A percentile compares a stretch with the other conserved stretches of the same genome.
Conservation (phyloP, 2,888 invertebrate genomes). For the Synanthedon vespiformis region DNA sequence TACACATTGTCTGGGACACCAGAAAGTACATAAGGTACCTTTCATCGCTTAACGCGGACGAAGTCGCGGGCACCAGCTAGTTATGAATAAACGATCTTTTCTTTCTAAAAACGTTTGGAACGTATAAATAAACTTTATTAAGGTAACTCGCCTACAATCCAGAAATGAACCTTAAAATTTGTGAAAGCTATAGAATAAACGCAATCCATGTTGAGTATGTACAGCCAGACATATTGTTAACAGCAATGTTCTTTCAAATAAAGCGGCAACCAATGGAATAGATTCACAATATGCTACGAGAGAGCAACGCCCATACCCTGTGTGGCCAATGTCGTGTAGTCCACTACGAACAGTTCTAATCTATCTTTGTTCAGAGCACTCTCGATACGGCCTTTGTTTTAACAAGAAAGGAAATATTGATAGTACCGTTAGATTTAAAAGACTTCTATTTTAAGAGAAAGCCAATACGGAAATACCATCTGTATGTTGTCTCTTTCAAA, state of each 20-base stretch:
- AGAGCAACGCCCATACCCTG: constrained; percentile 9
- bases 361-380: constrained; percentile 53
- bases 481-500: constrained; percentile 62
- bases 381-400: constrained; percentile 49
- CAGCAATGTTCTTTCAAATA: background rate
- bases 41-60: too few relatives aligned
- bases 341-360: constrained; percentile 35
- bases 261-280: constrained; percentile 21
- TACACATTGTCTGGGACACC: too few relatives aligned
- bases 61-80: too few relatives aligned
- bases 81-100: too few relatives aligned
- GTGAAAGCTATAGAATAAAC: too few relatives aligned
- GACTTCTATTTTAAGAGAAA: constrained; percentile 66
- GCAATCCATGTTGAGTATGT: too few relatives aligned
- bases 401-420: constrained; percentile 60
- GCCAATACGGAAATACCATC: constrained; percentile 61
- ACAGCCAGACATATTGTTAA: too few relatives aligned
- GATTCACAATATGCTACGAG: constrained; percentile 24
- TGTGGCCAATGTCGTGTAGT: constrained; percentile 28
- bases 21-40: too few relatives aligned
- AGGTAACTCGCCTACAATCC: too few relatives aligned
- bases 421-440: constrained; percentile 61
- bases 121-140: too few relatives aligned
- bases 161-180: too few relatives aligned
- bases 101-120: too few relatives aligned